These are phyloP conservation scores for Ceyx erithaca DNA, from an alignment of 2,797 vertebrate species.

Conservation along the genomic window DNA sequence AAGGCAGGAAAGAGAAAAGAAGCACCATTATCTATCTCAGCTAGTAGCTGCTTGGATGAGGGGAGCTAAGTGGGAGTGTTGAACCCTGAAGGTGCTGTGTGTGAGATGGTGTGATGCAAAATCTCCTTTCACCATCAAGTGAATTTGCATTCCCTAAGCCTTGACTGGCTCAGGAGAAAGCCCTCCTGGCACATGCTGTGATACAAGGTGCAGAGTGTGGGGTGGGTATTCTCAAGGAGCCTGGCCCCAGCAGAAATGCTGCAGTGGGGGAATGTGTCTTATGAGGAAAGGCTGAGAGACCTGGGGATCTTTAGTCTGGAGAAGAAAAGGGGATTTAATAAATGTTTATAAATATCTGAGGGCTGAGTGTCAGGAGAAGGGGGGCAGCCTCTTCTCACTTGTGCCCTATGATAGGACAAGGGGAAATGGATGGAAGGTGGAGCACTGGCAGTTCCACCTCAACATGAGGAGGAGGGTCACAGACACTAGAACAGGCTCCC, in stretches of 20 bases:
- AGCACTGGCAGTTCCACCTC: no score
- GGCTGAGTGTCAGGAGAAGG: no score
- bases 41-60: not conserved
- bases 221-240: not conserved
- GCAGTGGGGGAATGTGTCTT: not conserved
- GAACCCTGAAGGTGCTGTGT: not conserved
- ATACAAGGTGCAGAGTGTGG: not conserved
- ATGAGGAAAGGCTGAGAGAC: no score
- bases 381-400: no score
- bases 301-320: no score
- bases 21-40: not conserved
- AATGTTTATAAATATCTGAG: no score
- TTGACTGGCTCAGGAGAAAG: not conserved
- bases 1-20: not conserved
- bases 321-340: no score
- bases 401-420: no score
- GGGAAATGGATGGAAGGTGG: no score
- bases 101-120: not conserved
- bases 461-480: no score
- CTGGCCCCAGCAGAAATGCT: not conserved
- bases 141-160: not conserved
- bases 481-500: no score
- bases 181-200: not conserved
- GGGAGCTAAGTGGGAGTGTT: rapidly evolving
- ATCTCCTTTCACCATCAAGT: not conserved